Base-by-base conservation (phyloP, 2,113 vertebrate species). In the Ammodytes dubius region DNA sequence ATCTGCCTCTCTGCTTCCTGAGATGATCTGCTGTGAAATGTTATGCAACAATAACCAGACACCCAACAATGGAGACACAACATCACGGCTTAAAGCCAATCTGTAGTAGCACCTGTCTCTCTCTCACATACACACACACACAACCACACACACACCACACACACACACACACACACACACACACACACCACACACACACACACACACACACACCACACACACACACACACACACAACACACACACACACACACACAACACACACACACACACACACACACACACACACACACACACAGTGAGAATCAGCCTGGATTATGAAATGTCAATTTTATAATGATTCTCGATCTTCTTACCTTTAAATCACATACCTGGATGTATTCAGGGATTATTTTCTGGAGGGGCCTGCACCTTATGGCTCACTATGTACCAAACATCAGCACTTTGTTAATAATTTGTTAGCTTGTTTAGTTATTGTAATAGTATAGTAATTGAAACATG, bases 21-120 rank as follows among this genome's bases (percentile, higher is more conserved):
- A 70, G 54, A 61, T 67, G 40, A 77, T 70, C 77, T 71, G 8
- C 49, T 56, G 35, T 50, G 42, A 78, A 54, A 77, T 71, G 50
- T 92, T 91, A 91, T 1, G 69, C 75, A 91, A 92, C 74, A 80
- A 73, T 68, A 50, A 63, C 53, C 46, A 70, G 53, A 76, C 74
- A 87, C 37, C 40, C 19, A 63, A 75, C 64, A 77, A 49, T 54
- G 70, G 56, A 40, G 46, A 47, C 50, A 46, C 5, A 6, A n/a
- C 9, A 17, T 8, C 59, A 47, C 4, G 2, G 39, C 10, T 78
- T 7, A 72, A 60, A 60, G 40, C 37, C 17, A 37, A 7, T 53
- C 50, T 69, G 13, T 42, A n/a, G 59, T 14, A n/a, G 56, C 72
- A 85, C 52, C 72, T 65, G 53, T n/a, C n/a, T n/a, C n/a, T n/a